These are phyloP conservation scores for Abramis brama DNA, from an alignment of 2,113 vertebrate genomes.

Conservation along the genomic window DNA sequence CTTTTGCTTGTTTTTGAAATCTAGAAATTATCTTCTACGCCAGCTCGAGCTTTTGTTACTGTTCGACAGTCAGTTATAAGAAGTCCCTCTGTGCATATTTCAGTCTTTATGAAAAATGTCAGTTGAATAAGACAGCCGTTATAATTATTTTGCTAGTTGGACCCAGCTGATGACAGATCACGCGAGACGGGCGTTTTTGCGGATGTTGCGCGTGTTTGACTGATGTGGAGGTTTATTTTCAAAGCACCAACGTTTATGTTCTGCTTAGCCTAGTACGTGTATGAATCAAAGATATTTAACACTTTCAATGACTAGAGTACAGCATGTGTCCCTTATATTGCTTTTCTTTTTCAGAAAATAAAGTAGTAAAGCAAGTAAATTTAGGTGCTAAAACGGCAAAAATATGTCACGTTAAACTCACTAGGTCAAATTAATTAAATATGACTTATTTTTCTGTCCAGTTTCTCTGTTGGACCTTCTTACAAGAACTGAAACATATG, in stretches of 20 bases:
- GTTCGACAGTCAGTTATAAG: background rate
- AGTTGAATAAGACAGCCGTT: background rate
- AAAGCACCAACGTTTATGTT: background rate
- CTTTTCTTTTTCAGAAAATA: background rate
- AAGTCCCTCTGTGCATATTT: background rate
- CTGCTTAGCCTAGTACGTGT: background rate
- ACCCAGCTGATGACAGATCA: background rate
- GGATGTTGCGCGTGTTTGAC: background rate
- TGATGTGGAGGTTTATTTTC: background rate
- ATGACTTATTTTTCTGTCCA: background rate
- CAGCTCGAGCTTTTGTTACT: slow-evolving; percentile 25
- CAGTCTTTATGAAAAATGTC: background rate
- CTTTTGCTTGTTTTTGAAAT: background rate
- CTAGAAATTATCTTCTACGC: background rate
- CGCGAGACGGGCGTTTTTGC: background rate
- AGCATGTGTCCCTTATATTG: background rate
- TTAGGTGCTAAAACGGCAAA: background rate
- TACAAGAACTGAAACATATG: background rate
- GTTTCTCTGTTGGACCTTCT: background rate
- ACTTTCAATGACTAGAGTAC: background rate
- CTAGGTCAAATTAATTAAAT: background rate
- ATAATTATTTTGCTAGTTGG: background rate
- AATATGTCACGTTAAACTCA: background rate
- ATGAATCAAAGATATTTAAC: background rate
- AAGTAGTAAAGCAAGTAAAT: background rate